These are phyloP conservation scores for Anguilla marmorata DNA, from an alignment of 2,797 vertebrate species.

Conservation along the genomic window DNA sequence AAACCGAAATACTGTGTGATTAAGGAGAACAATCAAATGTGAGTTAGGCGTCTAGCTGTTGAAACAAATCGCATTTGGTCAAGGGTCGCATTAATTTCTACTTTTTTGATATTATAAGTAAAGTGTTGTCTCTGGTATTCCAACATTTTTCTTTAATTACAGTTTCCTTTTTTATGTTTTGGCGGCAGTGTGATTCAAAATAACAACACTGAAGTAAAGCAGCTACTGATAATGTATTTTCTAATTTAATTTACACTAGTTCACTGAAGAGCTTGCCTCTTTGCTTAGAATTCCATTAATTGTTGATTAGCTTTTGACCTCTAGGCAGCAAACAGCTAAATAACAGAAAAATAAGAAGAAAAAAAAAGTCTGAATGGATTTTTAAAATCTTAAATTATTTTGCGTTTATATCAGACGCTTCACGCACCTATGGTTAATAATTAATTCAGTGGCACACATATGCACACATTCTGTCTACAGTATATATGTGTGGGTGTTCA, in stretches of 20 bases:
- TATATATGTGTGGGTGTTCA: constrained; percentile 1
- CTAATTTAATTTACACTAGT: constrained; percentile 29
- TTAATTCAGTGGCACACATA: constrained; percentile 18
- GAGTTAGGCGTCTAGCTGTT: constrained; percentile 51
- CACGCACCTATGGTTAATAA: constrained; percentile 23
- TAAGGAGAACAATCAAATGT: constrained; percentile 47
- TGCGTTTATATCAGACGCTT: constrained; percentile 32
- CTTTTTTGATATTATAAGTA: constrained; percentile 41
- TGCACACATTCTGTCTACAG: constrained; percentile 1
- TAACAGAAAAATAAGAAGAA: constrained; percentile 22
- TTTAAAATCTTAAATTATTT: constrained; percentile 33
- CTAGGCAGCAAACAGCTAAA: constrained; percentile 59
- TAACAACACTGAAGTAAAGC: constrained; percentile 37
- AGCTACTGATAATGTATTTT: constrained; percentile 32
- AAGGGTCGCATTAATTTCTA: constrained; percentile 57
- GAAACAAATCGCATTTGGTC: constrained; percentile 56
- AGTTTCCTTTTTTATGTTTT: constrained; percentile 12
- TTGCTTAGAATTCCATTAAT: constrained; percentile 77
- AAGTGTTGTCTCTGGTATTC: constrained; percentile 36
- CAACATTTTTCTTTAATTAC: constrained; percentile 36
- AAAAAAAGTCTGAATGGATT: constrained; percentile 28
- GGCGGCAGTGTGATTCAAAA: constrained; percentile 42
- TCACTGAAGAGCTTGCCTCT: constrained; percentile 20
- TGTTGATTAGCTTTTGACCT: constrained; percentile 77
- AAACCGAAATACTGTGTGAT: constrained; percentile 60